These are phyloP conservation scores for Frankliniella intonsa DNA, from an alignment of 2,888 invertebrate species.

Conservation along the genomic window DNA sequence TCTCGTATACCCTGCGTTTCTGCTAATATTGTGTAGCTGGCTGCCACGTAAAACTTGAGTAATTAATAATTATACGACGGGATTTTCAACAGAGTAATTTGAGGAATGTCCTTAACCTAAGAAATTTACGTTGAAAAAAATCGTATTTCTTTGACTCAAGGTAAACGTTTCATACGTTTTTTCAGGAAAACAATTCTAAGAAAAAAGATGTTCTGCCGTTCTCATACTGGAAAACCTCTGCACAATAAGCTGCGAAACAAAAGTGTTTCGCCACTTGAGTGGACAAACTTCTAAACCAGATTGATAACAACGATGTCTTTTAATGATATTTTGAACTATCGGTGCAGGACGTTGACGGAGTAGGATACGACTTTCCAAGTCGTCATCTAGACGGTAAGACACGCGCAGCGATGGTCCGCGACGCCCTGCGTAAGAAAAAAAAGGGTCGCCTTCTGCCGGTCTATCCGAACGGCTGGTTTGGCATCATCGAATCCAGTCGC, in stretches of 20 bases:
- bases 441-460: conserved; percentile 71
- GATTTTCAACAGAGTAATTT: too few relatives aligned
- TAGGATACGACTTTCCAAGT: conserved; percentile 32
- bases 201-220: too few relatives aligned
- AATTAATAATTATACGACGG: too few relatives aligned
- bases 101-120: too few relatives aligned
- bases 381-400: not conserved
- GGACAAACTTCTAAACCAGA: too few relatives aligned
- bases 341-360: not conserved
- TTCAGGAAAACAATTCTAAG: too few relatives aligned
- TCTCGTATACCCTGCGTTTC: too few relatives aligned
- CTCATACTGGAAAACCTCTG: not conserved
- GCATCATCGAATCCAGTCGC: conserved; percentile 59
- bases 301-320: not conserved
- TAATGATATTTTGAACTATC: conserved; percentile 39
- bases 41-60: too few relatives aligned
- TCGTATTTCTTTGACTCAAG: too few relatives aligned
- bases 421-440: conserved; percentile 53
- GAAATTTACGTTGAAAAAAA: too few relatives aligned
- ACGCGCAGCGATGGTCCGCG: conserved; percentile 44
- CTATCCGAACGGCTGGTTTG: conserved; percentile 88
- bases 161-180: too few relatives aligned
- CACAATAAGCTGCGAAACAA: not conserved
- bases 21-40: too few relatives aligned
- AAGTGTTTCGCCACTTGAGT: not conserved